Percentiles rank a stretch among this genome's conserved stretches.
These are phyloP conservation scores for Furcifer pardalis DNA, from an alignment of 2,797 vertebrate genomes.

Conservation along the genomic window DNA sequence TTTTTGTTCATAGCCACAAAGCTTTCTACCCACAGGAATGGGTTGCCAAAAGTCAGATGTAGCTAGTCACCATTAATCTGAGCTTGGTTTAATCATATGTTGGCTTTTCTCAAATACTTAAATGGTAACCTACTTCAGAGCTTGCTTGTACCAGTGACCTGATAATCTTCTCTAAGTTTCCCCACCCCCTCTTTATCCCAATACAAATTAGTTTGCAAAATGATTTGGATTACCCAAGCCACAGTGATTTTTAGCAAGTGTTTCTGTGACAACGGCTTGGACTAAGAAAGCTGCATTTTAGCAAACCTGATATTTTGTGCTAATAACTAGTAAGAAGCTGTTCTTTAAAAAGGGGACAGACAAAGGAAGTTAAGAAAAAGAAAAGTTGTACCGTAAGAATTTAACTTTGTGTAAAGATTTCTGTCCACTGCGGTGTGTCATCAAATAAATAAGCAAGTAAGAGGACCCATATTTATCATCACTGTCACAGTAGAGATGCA, in stretches of 20 bases:
- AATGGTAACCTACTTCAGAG: conserved; percentile 60
- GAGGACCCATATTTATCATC: no score
- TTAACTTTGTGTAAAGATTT: background rate
- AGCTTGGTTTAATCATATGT: conserved; percentile 56
- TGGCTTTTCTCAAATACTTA: conserved; percentile 66
- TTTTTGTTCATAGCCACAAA: conserved; percentile 44
- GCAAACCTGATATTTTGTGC: conserved; percentile 40
- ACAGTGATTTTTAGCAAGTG: conserved; percentile 56
- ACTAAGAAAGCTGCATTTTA: conserved; percentile 34
- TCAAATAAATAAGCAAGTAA: background rate
- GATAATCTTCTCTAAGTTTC: conserved; percentile 65
- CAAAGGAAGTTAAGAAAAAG: background rate
- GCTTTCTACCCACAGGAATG: conserved; percentile 41
- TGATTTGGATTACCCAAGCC: conserved; percentile 63
- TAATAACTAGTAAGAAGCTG: conserved; percentile 27
- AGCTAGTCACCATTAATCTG: conserved; percentile 47
- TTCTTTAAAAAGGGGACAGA: no score
- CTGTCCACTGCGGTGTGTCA: conserved; percentile 23
- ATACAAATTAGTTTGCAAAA: conserved; percentile 64
- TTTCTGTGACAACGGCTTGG: conserved; percentile 29
- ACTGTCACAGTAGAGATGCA: background rate
- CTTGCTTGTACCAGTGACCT: conserved; percentile 64
- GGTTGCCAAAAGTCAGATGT: conserved; percentile 43
- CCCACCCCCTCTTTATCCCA: conserved; percentile 61
- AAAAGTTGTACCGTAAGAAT: background rate